Evolutionary conservation across 1,140 invertebrate genomes (phyloP), one percentile per base, ranked within the genome.

Genomic region (Drosophila athabasca): DNA sequence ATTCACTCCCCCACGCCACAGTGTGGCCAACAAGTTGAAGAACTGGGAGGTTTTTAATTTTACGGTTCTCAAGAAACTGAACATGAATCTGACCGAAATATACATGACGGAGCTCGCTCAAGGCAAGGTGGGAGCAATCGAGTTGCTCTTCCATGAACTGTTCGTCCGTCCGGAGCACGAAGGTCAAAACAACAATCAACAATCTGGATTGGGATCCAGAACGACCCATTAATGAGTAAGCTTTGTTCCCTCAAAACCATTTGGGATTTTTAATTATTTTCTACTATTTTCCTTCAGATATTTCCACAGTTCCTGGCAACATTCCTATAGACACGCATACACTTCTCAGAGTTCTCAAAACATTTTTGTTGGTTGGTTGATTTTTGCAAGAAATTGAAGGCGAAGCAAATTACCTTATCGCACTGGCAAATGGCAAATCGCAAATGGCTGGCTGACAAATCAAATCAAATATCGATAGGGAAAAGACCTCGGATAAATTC

Each of bases 11-110:
- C 15, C 35, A 39, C 35, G 35, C 1, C 95, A 94, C 80, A 94
- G 94, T 41, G 87, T 94, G 43, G 90, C 93, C 0, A 92, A 94
- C 24, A 96, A 96, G 90, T 69, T 96, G 8, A 93, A 94, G 26
- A 96, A 96, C 76, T 97, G 95, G 96, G 93, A 94, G 62, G 95
- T 94, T 0, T 90, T 96, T 4, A 96, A 96, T 84, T 92, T 93
- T 35, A 96, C 95, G 80, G 94, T 95, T 1, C 87, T 96, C 5
- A 93, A 93, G 15, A 95, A 95, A 77, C 90, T 96, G 0, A 92
- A 93, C 24, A 78, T 96, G 3, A 93, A 93, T 67, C 77, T 96
- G 35, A 92, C 92, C 41, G 93, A 93, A 15, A 92, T 93, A 2
- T 92, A 92, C 0, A 94, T 96, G 69, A 93, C 94, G 60, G 92